A percentile compares a stretch with the other conserved stretches of the same genome.
Evolutionary conservation across 2,797 vertebrate genomes (phyloP).

Genomic region (Sitta carolinensis): DNA sequence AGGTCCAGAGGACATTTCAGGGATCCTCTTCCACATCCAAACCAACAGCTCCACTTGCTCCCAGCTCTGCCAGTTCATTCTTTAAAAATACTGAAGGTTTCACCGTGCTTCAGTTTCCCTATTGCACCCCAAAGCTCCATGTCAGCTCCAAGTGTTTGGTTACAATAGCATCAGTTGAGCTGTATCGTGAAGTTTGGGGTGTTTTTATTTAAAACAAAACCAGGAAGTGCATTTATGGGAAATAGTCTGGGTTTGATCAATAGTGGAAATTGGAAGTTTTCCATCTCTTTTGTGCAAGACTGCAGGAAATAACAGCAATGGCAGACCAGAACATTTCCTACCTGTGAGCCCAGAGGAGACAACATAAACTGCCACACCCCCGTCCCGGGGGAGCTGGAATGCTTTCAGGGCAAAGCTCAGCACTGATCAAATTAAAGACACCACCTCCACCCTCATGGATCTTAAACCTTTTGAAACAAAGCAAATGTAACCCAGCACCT

Average conservation of each 20-base stretch:
- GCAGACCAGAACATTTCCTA: background rate
- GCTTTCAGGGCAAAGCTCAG: background rate
- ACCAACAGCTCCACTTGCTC: background rate
- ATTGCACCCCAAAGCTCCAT: background rate
- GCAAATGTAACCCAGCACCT: background rate
- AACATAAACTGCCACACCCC: background rate
- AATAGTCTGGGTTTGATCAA: background rate
- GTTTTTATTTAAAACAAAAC: background rate
- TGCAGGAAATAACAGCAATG: background rate
- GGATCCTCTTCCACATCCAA: background rate
- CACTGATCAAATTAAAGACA: background rate
- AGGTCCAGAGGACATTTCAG: background rate
- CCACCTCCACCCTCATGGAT: accelerated
- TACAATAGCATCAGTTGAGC: background rate
- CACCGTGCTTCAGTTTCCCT: background rate
- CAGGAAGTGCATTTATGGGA: background rate
- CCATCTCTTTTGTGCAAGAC: background rate
- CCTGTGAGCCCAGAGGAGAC: background rate
- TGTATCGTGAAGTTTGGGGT: background rate
- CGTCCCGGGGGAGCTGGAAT: background rate
- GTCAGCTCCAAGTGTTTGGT: background rate
- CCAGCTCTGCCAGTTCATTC: background rate
- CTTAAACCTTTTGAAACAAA: background rate
- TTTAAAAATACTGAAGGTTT: background rate
- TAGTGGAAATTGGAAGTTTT: background rate